Evolutionary conservation across 2,797 vertebrate species (phyloP).

Genomic region (Enteromius treurensis): DNA sequence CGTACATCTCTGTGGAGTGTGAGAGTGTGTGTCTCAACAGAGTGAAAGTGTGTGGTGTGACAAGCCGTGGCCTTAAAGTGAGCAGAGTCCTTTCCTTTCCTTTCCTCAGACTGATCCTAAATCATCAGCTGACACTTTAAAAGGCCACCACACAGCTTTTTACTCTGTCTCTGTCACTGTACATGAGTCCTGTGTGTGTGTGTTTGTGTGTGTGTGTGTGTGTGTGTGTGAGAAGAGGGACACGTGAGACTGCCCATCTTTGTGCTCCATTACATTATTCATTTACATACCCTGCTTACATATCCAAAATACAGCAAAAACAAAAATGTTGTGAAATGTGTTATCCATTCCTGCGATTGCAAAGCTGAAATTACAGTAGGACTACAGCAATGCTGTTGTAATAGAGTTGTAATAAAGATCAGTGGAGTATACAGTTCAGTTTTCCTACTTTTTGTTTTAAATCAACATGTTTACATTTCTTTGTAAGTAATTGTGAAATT

Average conservation of each 20-base stretch:
- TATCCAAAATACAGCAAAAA: neutral
- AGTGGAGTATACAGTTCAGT: neutral
- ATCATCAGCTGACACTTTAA: constrained; percentile 77
- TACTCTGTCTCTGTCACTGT: constrained; percentile 63
- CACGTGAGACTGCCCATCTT: constrained; percentile 7
- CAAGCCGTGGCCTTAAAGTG: constrained; percentile 61
- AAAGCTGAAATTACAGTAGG: neutral
- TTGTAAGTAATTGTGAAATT: neutral
- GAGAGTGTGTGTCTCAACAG: constrained; percentile 44
- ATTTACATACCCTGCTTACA: neutral
- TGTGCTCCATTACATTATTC: neutral
- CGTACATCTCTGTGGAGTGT: constrained; percentile 12
- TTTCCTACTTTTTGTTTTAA: neutral
- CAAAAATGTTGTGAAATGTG: neutral
- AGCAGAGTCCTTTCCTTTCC: constrained; percentile 58
- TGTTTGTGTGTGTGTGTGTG: constrained; percentile 51
- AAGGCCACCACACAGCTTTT: constrained; percentile 73
- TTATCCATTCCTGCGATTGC: neutral
- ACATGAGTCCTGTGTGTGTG: constrained; percentile 43
- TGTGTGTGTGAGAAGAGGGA: constrained; percentile 63
- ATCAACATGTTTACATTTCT: neutral
- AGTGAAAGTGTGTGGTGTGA: constrained; percentile 58
- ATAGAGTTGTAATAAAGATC: neutral
- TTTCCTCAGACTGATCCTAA: constrained; percentile 68
- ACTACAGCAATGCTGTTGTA: neutral